Base-by-base conservation (phyloP, 2,888 invertebrate species). In the Lasioglossum pauxillum region DNA sequence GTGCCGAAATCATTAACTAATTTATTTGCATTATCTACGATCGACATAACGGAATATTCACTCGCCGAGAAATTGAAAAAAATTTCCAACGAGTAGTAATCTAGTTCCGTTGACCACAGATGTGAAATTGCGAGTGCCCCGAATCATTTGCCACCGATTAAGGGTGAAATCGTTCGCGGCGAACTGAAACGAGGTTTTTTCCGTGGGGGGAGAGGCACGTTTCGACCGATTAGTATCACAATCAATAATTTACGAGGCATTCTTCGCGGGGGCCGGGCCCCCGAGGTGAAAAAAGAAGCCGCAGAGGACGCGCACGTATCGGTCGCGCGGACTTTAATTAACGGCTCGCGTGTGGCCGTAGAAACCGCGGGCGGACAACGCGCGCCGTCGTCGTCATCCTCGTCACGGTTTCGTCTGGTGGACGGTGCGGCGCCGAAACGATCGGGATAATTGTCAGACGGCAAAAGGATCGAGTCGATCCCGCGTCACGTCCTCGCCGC, bases 391-490 rank as follows among this genome's bases (percentile, higher is more conserved):
- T 35, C 85, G 78, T 78, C 80, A 60, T 86, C 76, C 44, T 82
- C 78, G 85, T 85, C 86, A 85, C 86, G 86, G 76, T 85, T 79
- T 79, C 78, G 81, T 82, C 78, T 41, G 57, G 53, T 3, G 23
- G 23, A 23, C 53, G 53, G 46, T 19, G 5, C 46, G 46, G 78
- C 85, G 74, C 84, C 85, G 76, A 82, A 86, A 77, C 67, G 78
- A 87, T 85, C 80, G 10, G 75, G 57, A 53, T 75, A 75, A 80
- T 83, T 73, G 80, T 78, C 80, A 46, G 86, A 73, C 75, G 38
- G 86, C 80, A 87, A 86, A 86, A 86, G 79, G 72, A 73, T 64
- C 77, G 76, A 60, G 76, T n/a, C 82, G 80, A 78, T 82, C 82
- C 53, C 74, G 80, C 71, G 80, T 82, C 87, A 86, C 87, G 86